phyloP scores from a whole-genome alignment of 1,140 invertebrate species.

The Drosophila seguyi region DNA sequence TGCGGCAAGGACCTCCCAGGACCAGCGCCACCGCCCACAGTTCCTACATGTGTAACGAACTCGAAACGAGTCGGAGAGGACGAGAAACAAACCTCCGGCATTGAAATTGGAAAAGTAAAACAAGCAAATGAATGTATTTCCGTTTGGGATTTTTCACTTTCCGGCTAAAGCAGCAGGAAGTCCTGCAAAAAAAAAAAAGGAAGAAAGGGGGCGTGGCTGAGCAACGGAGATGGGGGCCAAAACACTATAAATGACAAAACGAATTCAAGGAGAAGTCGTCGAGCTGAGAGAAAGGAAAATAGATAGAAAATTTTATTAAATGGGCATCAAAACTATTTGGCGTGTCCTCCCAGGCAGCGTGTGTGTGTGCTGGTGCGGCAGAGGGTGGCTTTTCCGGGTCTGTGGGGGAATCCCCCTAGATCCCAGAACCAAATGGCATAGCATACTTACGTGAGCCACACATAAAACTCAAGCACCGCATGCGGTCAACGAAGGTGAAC shows the following conservation, averaged over 20 bases:
- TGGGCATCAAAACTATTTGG: slow-evolving; percentile 79
- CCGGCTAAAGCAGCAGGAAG: slow-evolving; percentile 35
- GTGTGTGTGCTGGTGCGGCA: slow-evolving; percentile 1
- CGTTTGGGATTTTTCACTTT: slow-evolving; percentile 83
- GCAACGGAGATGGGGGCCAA: background rate
- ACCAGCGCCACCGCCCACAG: slow-evolving; percentile 12
- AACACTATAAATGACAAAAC: slow-evolving; percentile 73
- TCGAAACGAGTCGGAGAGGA: slow-evolving; percentile 14
- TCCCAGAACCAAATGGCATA: slow-evolving; percentile 51
- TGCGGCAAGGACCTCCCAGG: slow-evolving; percentile 69
- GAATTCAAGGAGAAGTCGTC: slow-evolving; percentile 43
- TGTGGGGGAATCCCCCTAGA: slow-evolving; percentile 16
- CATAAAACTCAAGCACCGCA: slow-evolving; percentile 64
- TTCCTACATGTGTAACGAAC: slow-evolving; percentile 50
- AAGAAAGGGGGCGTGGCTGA: slow-evolving; percentile 27
- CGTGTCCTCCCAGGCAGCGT: slow-evolving; percentile 45
- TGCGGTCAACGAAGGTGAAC: slow-evolving; percentile 60
- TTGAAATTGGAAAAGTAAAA: slow-evolving; percentile 83
- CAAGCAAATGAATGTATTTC: slow-evolving; percentile 84
- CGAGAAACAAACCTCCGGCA: slow-evolving; percentile 52
- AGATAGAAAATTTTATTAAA: slow-evolving; percentile 80
- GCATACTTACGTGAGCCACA: slow-evolving; percentile 72
- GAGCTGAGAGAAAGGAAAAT: slow-evolving; percentile 47
- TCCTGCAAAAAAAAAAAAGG: background rate
- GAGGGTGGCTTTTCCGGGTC: background rate